Evolutionary conservation across 2,888 invertebrate species (phyloP), one percentile per base, ranked within the genome.

Genomic region (Molanna angustata): DNA sequence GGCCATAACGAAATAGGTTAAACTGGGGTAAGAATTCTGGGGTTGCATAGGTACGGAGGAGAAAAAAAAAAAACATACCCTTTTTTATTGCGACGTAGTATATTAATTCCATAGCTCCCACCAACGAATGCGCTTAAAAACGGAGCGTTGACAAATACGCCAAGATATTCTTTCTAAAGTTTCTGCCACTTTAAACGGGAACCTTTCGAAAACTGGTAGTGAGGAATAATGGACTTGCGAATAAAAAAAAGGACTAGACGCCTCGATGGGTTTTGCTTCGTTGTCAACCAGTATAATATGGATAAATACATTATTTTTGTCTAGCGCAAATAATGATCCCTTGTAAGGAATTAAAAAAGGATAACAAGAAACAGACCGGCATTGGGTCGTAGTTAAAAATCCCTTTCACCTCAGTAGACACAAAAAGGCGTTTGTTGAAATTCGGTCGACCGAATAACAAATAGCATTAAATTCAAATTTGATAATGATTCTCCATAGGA

Each of bases 301-400:
- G 53, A 49, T 56, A 58, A 58, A 56, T 48, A 56, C 46, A 58
- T 58, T 56, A 58, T 58, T 41, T 58, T 50, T 49, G 50, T 52
- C 54, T 56, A 31, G 56, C 56, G 51, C 27, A 58, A 53, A 55
- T 58, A 58, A 58, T 58, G 54, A 58, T 51, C 44, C 44, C 45
- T 54, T 58, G 56, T 56, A 56, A 19, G 42, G 50, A 53, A 57
- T 54, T 49, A 52, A 47, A 56, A 49, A 56, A 48, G 47, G 53
- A n/a, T n/a, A n/a, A n/a, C n/a, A n/a, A n/a, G n/a, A n/a, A n/a
- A 46, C 49, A 49, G 42, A 44, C 47, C 20, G 31, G 20, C 21
- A 13, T 21, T 22, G 20, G 48, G 44, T 27, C 27, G 37, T 48
- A 55, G 50, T 55, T 55, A 42, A 55, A 46, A 55, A 50, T 53